Evolutionary conservation across 2,113 vertebrate genomes (phyloP), one percentile per base, ranked within the genome.

Genomic region (Himantopus leucocephalus): DNA sequence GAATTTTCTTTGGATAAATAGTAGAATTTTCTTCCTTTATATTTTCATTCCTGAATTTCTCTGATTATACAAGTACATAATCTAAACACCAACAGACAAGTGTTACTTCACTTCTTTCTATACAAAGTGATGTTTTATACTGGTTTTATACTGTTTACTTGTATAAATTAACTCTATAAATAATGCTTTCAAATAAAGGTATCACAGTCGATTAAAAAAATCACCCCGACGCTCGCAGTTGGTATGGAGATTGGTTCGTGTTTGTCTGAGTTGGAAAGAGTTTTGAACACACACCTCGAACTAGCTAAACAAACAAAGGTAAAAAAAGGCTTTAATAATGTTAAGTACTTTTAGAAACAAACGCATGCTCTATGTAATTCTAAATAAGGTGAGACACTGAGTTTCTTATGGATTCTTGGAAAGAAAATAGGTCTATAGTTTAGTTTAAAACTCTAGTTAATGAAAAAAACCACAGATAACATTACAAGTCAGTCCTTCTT

Each of bases 241-340:
- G 91, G 84, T 74, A 43, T 97, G 84, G 97, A 98, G 84, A 94
- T 98, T 3, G 97, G 98, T 59, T 98, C 76, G 0, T 97, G 50
- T 78, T 92, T 98, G 74, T 96, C 96, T 60, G 98, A 99, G 78
- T 98, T 97, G 14, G 97, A 98, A 94, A 95, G 97, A 85, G 79
- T 98, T 95, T 94, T 99, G 90, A 95, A 94, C 64, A 98, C 96
- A 95, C 98, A 99, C 83, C 85, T 98, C 73, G 98, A 98, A 88
- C 78, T 99, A 80, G 97, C 96, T 48, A 94, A 96, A 79, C 97
- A 98, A 97, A 94, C 95, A 80, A 98, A 99, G 99, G 99, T 99
- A 98, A 98, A 84, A 48, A 63, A 59, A 53, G 26, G 4, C 17
- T 78, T 34, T 53, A 21, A 6, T 24, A 35, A 71, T 39, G 4